phyloP scores from a whole-genome alignment of 1,140 invertebrate species.

The Rhyacophila brunnea region DNA sequence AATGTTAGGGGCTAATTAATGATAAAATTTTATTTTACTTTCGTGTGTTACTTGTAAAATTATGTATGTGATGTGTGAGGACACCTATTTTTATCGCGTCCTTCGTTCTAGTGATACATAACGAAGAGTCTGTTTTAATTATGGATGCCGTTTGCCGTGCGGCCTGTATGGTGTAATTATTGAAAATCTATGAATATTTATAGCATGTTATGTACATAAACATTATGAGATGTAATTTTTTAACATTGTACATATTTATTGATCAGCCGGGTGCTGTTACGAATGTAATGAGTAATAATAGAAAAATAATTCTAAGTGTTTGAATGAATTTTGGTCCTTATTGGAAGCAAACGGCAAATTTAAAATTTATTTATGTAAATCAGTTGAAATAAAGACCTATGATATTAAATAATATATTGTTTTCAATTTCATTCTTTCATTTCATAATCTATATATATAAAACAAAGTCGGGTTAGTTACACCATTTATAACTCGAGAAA shows the following conservation, averaged over 20 bases:
- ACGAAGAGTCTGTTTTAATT: too few relatives aligned
- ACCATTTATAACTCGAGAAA: too few relatives aligned
- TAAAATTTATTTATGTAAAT: too few relatives aligned
- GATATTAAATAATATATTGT: too few relatives aligned
- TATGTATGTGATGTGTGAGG: constrained; percentile 16
- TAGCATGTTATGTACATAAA: background rate
- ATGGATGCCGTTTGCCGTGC: background rate
- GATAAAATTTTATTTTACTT: constrained; percentile 12
- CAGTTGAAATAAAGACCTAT: too few relatives aligned
- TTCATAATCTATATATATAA: too few relatives aligned
- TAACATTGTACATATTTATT: constrained; percentile 27
- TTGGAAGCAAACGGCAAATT: too few relatives aligned
- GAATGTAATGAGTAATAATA: constrained; percentile 6
- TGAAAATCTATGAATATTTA: background rate
- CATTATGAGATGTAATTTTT: constrained; percentile 6
- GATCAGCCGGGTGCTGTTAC: constrained; percentile 20
- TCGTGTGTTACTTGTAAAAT: constrained; percentile 20
- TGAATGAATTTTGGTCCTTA: background rate
- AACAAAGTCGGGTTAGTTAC: too few relatives aligned
- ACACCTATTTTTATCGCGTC: constrained; percentile 6
- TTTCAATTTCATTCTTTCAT: too few relatives aligned
- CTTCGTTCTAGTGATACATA: constrained; percentile 5
- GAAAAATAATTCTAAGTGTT: background rate
- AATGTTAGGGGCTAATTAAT: constrained; percentile 3
- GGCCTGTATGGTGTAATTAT: background rate